Evolutionary conservation across 2,797 vertebrate genomes (phyloP).

Genomic region (Coccyzus lansbergi): DNA sequence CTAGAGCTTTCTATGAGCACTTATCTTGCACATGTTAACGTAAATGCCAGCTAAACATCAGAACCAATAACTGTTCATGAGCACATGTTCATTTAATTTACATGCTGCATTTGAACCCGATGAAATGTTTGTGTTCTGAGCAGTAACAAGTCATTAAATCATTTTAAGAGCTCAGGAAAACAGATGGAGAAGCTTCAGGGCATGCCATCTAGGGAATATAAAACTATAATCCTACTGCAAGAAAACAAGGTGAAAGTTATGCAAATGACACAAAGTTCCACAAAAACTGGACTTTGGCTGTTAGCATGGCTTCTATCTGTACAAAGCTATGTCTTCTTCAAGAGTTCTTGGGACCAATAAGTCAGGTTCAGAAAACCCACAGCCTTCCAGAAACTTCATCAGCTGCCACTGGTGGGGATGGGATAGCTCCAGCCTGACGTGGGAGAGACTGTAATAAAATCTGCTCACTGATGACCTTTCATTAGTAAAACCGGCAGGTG

Average conservation of each 20-base stretch:
- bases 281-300: not conserved
- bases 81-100: slow-evolving; percentile 16
- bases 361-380: not conserved
- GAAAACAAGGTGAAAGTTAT: not conserved
- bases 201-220: slow-evolving; percentile 13
- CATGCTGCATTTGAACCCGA: not conserved
- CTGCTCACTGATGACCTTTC: not conserved
- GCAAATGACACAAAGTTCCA: not conserved
- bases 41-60: slow-evolving; percentile 1
- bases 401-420: not conserved
- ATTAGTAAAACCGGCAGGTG: slow-evolving; percentile 25
- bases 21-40: not conserved
- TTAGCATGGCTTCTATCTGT: not conserved
- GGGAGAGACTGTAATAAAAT: not conserved
- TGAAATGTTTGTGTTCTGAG: slow-evolving; percentile 31
- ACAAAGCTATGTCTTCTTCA: not conserved
- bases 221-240: slow-evolving; percentile 1
- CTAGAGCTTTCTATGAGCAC: not conserved
- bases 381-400: not conserved
- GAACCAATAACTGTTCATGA: not conserved
- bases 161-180: slow-evolving; percentile 46
- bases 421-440: not conserved
- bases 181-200: slow-evolving; percentile 45
- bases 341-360: not conserved
- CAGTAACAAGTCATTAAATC: slow-evolving; percentile 30